Base-by-base conservation (phyloP, 2,797 vertebrate genomes). In the Phoxinus dragarum region DNA sequence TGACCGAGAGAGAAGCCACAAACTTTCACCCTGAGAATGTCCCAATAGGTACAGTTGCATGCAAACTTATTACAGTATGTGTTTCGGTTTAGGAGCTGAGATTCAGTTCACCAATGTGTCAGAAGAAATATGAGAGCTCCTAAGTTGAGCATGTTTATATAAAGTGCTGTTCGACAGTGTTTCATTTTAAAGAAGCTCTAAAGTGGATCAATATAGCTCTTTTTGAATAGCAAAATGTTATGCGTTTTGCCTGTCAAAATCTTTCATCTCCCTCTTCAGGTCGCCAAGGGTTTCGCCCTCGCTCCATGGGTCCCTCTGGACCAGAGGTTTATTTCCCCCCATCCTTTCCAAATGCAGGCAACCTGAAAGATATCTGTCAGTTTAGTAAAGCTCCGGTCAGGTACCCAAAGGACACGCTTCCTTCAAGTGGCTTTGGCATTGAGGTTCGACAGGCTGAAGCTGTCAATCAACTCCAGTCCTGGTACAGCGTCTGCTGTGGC, bases 391-490 rank as follows among this genome's bases (percentile, higher is more conserved):
- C 27, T 44, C 94, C 94, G 2, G 93, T 93, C 10, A 87, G 81
- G n/a, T 95, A 95, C 87, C 90, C 92, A 4, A 5, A 4, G 1
- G 86, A 92, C 5, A 93, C 85, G 68, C 93, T 95, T 81, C 94
- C 94, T 17, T 0, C 0, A 1, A 85, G 34, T 49, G 90, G 91
- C 36, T 95, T 88, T 61, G 75, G 91, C 31, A 6, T 82, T 44
- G 42, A 36, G 72, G 80, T 0, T 80, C 89, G 93, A 11, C 79
- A 38, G 79, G 95, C 89, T 23, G 56, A 19, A 0, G 90, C 94
- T 11, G 83, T 96, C 73, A 95, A 96, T 81, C 92, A 84, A 0
- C 90, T 92, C 1, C 95, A 96, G 91, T 88, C 89, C 40, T 94
- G 93, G 94, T 94, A 94, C 74, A 42, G 82, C 3, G 34, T 56